Conservation (phyloP, 2,113 vertebrate genomes). For the Manacus vitellinus region DNA sequence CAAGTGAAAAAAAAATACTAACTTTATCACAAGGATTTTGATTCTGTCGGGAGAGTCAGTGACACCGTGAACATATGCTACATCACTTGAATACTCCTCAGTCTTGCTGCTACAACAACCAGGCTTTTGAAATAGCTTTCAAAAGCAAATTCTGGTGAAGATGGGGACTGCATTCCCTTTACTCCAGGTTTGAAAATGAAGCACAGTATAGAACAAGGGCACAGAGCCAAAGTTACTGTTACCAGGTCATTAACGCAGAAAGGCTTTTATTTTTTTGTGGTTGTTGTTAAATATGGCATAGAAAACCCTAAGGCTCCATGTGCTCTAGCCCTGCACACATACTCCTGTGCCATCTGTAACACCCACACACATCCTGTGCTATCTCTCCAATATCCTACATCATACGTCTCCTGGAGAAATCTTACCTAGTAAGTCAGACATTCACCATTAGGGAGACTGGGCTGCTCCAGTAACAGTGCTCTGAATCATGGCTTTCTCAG, state of each 20-base stretch:
- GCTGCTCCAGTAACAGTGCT: neutral
- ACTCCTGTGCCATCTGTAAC: slow-evolving; percentile 6
- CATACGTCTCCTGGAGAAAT: neutral
- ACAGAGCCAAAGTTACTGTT: neutral
- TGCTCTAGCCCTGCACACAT: neutral
- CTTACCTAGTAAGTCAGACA: neutral
- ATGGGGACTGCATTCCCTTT: neutral
- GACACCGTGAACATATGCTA: neutral
- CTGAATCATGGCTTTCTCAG: slow-evolving; percentile 5
- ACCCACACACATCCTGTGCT: slow-evolving; percentile 41
- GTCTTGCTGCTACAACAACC: neutral
- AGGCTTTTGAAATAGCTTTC: neutral
- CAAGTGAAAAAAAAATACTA: neutral
- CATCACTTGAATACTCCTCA: neutral
- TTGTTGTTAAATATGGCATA: neutral
- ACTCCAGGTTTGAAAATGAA: neutral
- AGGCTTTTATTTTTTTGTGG: neutral
- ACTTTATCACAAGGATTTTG: neutral
- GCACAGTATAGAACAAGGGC: neutral
- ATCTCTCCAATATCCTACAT: neutral
- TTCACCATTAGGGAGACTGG: neutral
- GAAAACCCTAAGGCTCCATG: neutral
- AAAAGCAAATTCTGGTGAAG: neutral
- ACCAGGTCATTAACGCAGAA: neutral
- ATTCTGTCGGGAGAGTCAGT: neutral